Evolutionary conservation across 1,140 invertebrate genomes (phyloP), one percentile per base, ranked within the genome.

Genomic region (Chionoecetes opilio): DNA sequence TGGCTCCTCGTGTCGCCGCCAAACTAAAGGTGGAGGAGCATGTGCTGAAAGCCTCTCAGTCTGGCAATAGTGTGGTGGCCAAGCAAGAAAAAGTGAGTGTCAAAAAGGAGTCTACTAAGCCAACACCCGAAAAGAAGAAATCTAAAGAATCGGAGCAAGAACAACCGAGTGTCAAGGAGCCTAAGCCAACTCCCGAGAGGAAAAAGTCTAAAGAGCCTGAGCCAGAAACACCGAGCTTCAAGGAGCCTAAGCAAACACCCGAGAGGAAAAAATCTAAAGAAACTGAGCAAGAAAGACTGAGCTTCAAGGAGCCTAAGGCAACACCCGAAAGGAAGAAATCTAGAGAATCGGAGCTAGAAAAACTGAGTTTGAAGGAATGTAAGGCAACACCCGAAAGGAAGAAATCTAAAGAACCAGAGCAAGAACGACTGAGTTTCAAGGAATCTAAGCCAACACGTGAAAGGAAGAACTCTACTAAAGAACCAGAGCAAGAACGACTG

Each of bases 11-110:
- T 84, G 53, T 82, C 17, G 14, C 87, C 34, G n/a, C 29, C 9
- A 94, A 84, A 31, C 75, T n/a, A 11, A 94, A 41, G 34, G 93
- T 35, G 11, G 38, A 41, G 2, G 93, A 94, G 31, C 89, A 84
- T n/a, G n/a, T 38, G 21, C 26, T 89, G 32, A 82, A 82, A 89
- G 8, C 53, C 31, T 34, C 32, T 75, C 89, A 93, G 11, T 29
- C 82, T 8, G 82, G 32, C 38, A 93, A 29, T 82, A 31, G 37
- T 5, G 63, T 75, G 63, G 6, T 75, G 21, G 63, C n/a, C 21
- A n/a, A 26, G 26, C 63, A 75, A 26, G 9, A 75, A 26, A 75
- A 8, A 26, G n/a, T n/a, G 63, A 75, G 1, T n/a, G 2, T 26
- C 63, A 75, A 75, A 26, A 75, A 75, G n/a, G n/a, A 21, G 63